These are phyloP conservation scores for Lepilemur ruficaudatus DNA, from an alignment of 2,797 vertebrate species.

Conservation along the genomic window DNA sequence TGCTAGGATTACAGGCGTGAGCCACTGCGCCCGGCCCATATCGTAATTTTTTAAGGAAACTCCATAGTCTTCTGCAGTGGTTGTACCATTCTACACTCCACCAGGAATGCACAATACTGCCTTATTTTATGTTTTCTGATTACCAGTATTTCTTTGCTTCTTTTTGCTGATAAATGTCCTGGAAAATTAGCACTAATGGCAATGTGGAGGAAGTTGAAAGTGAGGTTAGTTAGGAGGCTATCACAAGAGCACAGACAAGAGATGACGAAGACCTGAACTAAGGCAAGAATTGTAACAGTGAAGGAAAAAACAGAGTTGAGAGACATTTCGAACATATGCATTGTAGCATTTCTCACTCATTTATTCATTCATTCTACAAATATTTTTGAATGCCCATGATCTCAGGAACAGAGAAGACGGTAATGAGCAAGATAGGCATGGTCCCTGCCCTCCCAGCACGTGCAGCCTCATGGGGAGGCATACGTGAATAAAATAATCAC, in stretches of 20 bases:
- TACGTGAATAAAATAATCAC: not conserved
- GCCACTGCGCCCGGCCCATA: no score
- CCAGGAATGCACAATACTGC: not conserved
- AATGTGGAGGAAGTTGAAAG: not conserved
- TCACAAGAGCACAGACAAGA: not conserved
- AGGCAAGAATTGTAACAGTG: not conserved
- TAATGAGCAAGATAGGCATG: not conserved
- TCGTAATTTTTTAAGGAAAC: not conserved
- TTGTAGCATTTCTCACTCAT: not conserved
- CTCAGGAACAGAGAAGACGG: not conserved
- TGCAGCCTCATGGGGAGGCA: not conserved
- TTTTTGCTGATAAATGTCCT: not conserved
- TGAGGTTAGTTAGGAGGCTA: not conserved
- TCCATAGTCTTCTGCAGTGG: not conserved
- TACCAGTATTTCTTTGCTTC: not conserved
- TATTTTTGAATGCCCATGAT: not conserved
- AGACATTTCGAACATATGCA: not conserved
- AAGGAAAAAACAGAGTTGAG: not conserved
- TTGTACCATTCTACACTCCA: not conserved
- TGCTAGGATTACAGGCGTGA: no score
- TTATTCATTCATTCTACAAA: not conserved
- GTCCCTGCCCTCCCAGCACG: not conserved
- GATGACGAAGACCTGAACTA: not conserved
- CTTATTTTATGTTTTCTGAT: not conserved
- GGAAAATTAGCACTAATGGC: not conserved